These are phyloP conservation scores for Coregonus ussuriensis DNA, from an alignment of 2,797 vertebrate genomes.

Conservation along the genomic window DNA sequence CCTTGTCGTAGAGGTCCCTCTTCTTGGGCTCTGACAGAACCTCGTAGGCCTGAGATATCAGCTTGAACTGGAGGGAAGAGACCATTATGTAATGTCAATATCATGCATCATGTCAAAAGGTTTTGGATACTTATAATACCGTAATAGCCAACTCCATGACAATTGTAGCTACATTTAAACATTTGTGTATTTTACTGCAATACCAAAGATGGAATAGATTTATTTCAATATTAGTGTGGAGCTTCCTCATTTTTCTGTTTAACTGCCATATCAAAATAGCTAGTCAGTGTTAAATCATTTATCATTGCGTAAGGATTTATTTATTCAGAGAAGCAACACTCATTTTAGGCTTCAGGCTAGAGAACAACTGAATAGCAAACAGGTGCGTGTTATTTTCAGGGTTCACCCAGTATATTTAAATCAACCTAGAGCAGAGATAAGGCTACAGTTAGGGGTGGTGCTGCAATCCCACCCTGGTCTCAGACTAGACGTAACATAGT, in stretches of 20 bases:
- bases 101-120: not conserved
- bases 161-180: not conserved
- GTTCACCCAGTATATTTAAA: not conserved
- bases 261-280: not conserved
- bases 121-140: not conserved
- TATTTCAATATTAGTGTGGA: not conserved
- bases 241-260: not conserved
- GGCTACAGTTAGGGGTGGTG: not conserved
- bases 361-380: not conserved
- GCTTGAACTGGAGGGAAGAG: conserved; percentile 86
- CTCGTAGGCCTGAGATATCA: conserved; percentile 97
- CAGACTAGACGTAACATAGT: too few species aligned
- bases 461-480: too few species aligned
- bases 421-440: not conserved
- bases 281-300: not conserved
- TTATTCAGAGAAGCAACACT: not conserved
- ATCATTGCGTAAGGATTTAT: too few species aligned
- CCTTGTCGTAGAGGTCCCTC: conserved; percentile 94
- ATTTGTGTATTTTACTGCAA: not conserved
- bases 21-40: conserved; percentile 95
- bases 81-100: not conserved
- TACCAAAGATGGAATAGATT: not conserved
- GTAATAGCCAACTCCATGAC: not conserved
- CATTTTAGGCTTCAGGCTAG: not conserved
- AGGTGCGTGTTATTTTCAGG: not conserved